A percentile compares a stretch with the other conserved stretches of the same genome.
phyloP scores from a whole-genome alignment of 2,113 vertebrate genomes.

The Tinamus guttatus region DNA sequence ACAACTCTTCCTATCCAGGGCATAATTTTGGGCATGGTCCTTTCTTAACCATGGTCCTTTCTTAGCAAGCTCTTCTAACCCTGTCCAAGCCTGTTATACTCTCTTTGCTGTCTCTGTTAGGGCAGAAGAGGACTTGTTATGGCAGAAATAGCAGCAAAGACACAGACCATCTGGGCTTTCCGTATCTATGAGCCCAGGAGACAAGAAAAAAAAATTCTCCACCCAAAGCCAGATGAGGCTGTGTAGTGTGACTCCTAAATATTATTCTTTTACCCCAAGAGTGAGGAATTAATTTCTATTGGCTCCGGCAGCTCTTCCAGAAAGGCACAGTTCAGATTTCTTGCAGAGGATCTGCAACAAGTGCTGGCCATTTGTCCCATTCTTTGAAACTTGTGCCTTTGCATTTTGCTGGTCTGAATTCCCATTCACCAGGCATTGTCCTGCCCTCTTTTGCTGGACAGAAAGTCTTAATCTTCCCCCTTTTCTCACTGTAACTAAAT shows the following conservation, averaged over 20 bases:
- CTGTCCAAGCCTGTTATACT: background rate
- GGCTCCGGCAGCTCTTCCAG: background rate
- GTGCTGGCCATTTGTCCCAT: background rate
- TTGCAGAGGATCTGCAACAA: background rate
- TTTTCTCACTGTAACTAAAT: constrained; percentile 59
- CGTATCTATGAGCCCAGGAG: background rate
- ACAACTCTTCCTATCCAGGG: background rate
- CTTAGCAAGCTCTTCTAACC: background rate
- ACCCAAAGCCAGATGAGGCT: background rate
- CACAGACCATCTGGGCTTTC: background rate
- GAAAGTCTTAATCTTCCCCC: constrained; percentile 69
- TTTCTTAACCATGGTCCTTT: background rate
- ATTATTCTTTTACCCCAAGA: background rate
- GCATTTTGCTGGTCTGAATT: constrained; percentile 9
- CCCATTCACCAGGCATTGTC: constrained; percentile 55
- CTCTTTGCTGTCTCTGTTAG: background rate
- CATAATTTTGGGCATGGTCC: background rate
- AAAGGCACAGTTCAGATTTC: background rate
- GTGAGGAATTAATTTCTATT: background rate
- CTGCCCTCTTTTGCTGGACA: constrained; percentile 44
- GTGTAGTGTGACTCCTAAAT: background rate
- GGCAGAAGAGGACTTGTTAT: background rate
- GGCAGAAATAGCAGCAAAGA: background rate
- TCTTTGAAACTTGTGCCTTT: constrained; percentile 13
- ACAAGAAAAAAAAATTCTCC: background rate